phyloP scores from a whole-genome alignment of 2,888 invertebrate species.

The Salpingus planirostris region DNA sequence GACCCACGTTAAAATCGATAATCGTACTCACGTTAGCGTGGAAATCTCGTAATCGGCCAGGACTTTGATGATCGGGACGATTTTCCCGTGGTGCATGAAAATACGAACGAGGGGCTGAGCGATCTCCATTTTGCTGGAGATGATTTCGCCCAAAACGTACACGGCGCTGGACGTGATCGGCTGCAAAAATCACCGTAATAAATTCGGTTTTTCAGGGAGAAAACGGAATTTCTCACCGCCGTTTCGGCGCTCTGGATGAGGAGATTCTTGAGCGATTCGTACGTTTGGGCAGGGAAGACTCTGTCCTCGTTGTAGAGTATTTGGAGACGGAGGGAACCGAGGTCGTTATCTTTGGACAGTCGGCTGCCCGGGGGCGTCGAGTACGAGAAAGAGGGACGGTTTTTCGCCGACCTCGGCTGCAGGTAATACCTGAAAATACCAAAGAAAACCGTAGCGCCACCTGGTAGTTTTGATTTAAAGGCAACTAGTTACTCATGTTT shows the following conservation, averaged over 20 bases:
- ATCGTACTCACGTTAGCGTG: slow-evolving; percentile 67
- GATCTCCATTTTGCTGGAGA: slow-evolving; percentile 78
- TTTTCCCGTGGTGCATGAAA: slow-evolving; percentile 76
- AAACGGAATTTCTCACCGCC: slow-evolving; percentile 40
- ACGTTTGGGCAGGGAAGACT: slow-evolving; percentile 76
- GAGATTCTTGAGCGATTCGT: slow-evolving; percentile 67
- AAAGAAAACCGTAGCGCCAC: too few species aligned
- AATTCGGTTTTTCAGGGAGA: slow-evolving; percentile 1
- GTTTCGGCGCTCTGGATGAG: slow-evolving; percentile 63
- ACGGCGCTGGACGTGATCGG: slow-evolving; percentile 74
- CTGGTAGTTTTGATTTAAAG: too few species aligned
- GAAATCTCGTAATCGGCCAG: slow-evolving; percentile 83
- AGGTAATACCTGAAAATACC: slow-evolving; percentile 58
- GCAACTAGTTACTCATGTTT: too few species aligned
- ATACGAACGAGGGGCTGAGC: slow-evolving; percentile 82
- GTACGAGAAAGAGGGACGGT: slow-evolving; percentile 50
- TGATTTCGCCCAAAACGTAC: slow-evolving; percentile 78
- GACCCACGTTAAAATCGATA: too few species aligned
- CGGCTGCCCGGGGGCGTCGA: slow-evolving; percentile 69
- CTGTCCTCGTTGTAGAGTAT: slow-evolving; percentile 84
- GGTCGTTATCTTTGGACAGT: slow-evolving; percentile 54
- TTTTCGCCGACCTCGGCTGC: slow-evolving; percentile 59
- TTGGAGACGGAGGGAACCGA: slow-evolving; percentile 77
- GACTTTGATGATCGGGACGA: slow-evolving; percentile 74
- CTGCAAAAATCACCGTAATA: slow-evolving; percentile 34